Conservation (phyloP, 2,797 vertebrate genomes). For the Enteromius anoplus region DNA sequence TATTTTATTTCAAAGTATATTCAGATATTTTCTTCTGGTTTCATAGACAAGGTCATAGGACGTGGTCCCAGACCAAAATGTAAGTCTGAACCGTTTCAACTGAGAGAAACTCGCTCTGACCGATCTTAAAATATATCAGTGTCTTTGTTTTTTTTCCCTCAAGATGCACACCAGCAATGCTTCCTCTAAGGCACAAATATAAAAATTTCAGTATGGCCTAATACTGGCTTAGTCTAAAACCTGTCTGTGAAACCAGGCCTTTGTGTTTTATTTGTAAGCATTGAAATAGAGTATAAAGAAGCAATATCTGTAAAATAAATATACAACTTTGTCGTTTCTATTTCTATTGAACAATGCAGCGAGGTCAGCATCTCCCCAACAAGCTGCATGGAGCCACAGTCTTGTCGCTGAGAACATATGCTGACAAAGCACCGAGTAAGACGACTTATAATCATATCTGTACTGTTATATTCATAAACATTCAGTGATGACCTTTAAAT, state of each 20-base stretch:
- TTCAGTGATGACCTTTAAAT: background rate
- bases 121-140: too few relatives aligned
- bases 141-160: too few relatives aligned
- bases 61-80: too few relatives aligned
- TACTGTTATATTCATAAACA: background rate
- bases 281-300: background rate
- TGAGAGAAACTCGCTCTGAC: too few relatives aligned
- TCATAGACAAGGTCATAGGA: too few relatives aligned
- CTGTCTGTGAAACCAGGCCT: too few relatives aligned
- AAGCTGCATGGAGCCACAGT: constrained; percentile 82
- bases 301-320: background rate
- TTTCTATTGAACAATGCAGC: constrained; percentile 68
- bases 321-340: background rate
- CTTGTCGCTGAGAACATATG: constrained; percentile 84
- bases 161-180: too few relatives aligned
- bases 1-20: background rate
- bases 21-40: background rate
- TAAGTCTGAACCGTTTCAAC: too few relatives aligned
- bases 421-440: constrained; percentile 88
- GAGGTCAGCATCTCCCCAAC: constrained; percentile 82
- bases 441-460: background rate
- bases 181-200: too few relatives aligned
- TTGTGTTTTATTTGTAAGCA: background rate
- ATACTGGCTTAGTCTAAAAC: too few relatives aligned
- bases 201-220: too few relatives aligned